Percentiles rank a stretch among this genome's conserved stretches.
phyloP scores from a whole-genome alignment of 2,113 vertebrate species.

The Sylvilagus bachmani region DNA sequence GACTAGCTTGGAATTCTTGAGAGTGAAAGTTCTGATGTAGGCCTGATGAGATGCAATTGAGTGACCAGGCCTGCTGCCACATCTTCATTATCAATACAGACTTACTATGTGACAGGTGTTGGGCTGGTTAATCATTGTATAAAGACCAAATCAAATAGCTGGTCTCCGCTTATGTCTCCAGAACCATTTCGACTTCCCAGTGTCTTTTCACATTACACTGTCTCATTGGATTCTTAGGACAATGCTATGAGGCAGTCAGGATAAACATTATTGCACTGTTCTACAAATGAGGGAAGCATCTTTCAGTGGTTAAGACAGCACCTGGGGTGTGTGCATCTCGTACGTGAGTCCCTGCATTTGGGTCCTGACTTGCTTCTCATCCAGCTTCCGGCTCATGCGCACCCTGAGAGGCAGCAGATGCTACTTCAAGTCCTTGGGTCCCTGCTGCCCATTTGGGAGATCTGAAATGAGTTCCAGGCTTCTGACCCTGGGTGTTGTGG shows the following conservation, averaged over 20 bases:
- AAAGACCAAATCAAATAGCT: neutral
- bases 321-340: too few species aligned
- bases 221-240: neutral
- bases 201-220: neutral
- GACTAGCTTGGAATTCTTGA: neutral
- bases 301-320: neutral
- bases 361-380: too few species aligned
- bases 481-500: too few species aligned
- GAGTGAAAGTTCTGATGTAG: neutral
- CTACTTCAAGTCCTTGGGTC: too few species aligned
- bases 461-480: too few species aligned
- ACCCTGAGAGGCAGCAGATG: too few species aligned
- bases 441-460: too few species aligned
- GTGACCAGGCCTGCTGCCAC: neutral
- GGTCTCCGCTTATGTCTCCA: slow-evolving; percentile 40
- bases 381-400: too few species aligned
- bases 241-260: neutral
- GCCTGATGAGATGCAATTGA: neutral
- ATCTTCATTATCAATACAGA: neutral
- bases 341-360: too few species aligned
- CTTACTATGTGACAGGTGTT: neutral
- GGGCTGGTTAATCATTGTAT: neutral
- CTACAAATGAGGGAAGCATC: neutral
- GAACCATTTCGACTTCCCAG: neutral
- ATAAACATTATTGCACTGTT: neutral